These are phyloP conservation scores for Thysanoteuthis rhombus DNA, from an alignment of 2,888 invertebrate genomes.

Conservation along the genomic window DNA sequence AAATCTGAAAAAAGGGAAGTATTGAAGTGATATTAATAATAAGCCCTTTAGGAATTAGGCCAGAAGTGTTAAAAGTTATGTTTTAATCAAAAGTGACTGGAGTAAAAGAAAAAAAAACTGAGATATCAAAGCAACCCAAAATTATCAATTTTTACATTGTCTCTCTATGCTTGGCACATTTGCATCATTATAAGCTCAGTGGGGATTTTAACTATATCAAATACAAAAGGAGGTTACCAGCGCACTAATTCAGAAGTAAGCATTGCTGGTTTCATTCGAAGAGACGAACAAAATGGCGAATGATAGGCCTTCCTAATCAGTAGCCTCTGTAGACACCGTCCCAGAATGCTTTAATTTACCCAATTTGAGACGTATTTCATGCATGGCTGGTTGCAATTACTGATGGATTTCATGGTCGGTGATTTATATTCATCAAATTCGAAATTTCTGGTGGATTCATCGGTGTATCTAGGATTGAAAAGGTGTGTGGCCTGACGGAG, in stretches of 20 bases:
- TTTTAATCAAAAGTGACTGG: too few relatives aligned
- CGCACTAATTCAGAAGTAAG: background rate
- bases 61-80: too few relatives aligned
- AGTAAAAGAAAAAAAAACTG: too few relatives aligned
- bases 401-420: background rate
- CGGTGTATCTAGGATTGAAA: background rate
- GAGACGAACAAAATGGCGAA: background rate
- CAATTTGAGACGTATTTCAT: background rate
- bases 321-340: background rate
- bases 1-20: too few relatives aligned
- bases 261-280: background rate
- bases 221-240: background rate
- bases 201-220: background rate
- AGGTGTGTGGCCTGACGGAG: background rate
- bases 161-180: too few relatives aligned
- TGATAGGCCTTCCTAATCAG: background rate
- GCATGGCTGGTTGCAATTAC: background rate
- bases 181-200: background rate
- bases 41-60: too few relatives aligned
- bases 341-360: background rate
- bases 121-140: too few relatives aligned
- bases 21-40: too few relatives aligned
- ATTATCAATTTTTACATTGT: too few relatives aligned
- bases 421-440: background rate
- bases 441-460: background rate